Percentiles rank a stretch among this genome's conserved stretches.
These are phyloP conservation scores for Ornithoptera priamus DNA, from an alignment of 2,888 invertebrate genomes.

Conservation along the genomic window DNA sequence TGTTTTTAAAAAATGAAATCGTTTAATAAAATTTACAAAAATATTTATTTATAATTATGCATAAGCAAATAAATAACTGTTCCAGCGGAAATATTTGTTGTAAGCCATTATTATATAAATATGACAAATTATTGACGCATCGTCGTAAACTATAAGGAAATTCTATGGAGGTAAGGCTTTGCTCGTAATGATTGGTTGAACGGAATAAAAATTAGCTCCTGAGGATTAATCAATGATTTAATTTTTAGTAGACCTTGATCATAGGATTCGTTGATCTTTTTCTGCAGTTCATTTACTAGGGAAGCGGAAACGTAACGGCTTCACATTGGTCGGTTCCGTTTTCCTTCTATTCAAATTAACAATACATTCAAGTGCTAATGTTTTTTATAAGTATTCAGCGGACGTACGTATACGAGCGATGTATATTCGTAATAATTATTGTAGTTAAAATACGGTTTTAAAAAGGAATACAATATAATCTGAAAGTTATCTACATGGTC, in stretches of 20 bases:
- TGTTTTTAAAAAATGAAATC: background rate
- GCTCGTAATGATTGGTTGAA: background rate
- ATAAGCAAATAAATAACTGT: background rate
- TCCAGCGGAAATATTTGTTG: background rate
- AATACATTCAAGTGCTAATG: background rate
- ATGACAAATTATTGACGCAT: constrained; percentile 6
- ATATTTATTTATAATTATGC: background rate
- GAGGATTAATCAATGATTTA: background rate
- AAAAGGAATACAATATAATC: background rate
- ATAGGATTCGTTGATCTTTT: background rate
- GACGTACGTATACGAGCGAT: background rate
- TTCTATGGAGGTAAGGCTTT: background rate
- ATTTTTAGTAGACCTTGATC: background rate
- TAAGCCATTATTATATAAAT: background rate
- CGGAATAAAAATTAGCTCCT: constrained; percentile 12
- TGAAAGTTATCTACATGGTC: background rate
- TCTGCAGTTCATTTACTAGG: background rate
- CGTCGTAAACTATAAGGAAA: background rate
- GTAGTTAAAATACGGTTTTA: background rate
- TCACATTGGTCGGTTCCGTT: constrained; percentile 8
- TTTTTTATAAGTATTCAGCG: background rate
- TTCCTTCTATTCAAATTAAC: constrained; percentile 13
- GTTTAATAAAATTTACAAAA: background rate
- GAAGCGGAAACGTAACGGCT: constrained; percentile 15
- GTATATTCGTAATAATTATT: background rate